A percentile compares a stretch with the other conserved stretches of the same genome.
Evolutionary conservation across 2,113 vertebrate genomes (phyloP).

Genomic region (Cairina moschata): DNA sequence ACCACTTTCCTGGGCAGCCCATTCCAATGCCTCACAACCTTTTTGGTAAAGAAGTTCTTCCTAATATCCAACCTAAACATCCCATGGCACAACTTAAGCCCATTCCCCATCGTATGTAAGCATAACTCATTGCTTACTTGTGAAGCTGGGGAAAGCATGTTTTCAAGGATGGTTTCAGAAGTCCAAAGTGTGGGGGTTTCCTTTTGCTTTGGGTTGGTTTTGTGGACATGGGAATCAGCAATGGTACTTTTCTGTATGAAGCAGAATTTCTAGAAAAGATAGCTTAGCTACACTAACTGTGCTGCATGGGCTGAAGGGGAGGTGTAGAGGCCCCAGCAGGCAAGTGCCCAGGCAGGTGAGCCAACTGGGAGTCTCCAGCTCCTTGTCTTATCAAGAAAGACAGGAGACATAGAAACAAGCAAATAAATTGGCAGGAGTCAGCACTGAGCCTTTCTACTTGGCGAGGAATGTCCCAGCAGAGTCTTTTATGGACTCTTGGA

Average conservation of each 20-base stretch:
- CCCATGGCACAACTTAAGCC: no score
- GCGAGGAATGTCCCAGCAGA: neutral
- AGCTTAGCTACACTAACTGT: neutral
- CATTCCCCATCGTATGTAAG: neutral
- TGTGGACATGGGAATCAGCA: neutral
- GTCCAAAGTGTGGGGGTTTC: neutral
- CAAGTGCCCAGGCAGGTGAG: neutral
- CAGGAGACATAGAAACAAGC: neutral
- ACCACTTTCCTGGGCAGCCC: no score
- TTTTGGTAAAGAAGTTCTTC: no score
- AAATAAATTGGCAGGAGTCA: neutral
- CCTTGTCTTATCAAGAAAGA: neutral
- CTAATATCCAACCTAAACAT: no score
- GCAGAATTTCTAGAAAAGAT: neutral
- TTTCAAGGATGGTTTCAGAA: neutral
- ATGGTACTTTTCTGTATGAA: neutral
- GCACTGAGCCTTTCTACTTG: neutral
- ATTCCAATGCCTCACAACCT: no score
- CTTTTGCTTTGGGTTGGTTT: neutral
- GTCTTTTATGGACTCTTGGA: neutral
- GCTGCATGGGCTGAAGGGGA: rapidly evolving
- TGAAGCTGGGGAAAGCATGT: neutral
- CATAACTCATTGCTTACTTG: neutral
- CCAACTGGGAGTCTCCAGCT: neutral
- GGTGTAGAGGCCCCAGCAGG: neutral